phyloP scores from a whole-genome alignment of 1,140 invertebrate species.

The Odontomachus brunneus region DNA sequence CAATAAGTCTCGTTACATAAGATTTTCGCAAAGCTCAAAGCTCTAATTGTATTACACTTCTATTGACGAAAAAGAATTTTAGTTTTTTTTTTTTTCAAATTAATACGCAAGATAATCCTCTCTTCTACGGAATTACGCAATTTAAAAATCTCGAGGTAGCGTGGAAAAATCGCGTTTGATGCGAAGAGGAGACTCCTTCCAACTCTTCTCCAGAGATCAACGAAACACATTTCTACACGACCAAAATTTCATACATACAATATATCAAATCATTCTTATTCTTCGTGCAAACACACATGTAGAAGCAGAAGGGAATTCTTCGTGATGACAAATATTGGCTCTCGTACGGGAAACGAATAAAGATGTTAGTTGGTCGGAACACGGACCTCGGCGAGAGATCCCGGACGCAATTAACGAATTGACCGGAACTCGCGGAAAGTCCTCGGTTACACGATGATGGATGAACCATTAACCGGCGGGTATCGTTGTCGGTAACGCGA shows the following conservation, averaged over 20 bases:
- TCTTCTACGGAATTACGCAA: no score
- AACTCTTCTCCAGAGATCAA: not conserved
- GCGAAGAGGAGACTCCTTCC: not conserved
- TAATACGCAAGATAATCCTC: no score
- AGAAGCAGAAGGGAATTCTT: no score
- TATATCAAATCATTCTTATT: no score
- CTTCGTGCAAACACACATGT: no score
- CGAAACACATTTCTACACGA: not conserved
- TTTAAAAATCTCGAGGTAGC: not conserved
- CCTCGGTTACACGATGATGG: constrained; percentile 64
- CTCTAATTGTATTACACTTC: no score
- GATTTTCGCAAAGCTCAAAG: no score
- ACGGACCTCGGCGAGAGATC: not conserved
- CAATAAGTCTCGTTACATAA: no score
- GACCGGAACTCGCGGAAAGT: constrained; percentile 54
- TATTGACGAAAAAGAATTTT: no score
- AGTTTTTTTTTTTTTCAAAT: no score
- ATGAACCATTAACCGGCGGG: constrained; percentile 67
- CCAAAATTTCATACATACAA: not conserved
- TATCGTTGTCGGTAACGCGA: constrained; percentile 32
- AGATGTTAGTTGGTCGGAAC: not conserved
- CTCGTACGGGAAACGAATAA: not conserved
- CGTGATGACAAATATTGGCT: not conserved
- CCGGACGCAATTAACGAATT: constrained; percentile 45
- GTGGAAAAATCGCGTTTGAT: not conserved